Conservation (phyloP, 2,888 invertebrate species). For the Automeris io region DNA sequence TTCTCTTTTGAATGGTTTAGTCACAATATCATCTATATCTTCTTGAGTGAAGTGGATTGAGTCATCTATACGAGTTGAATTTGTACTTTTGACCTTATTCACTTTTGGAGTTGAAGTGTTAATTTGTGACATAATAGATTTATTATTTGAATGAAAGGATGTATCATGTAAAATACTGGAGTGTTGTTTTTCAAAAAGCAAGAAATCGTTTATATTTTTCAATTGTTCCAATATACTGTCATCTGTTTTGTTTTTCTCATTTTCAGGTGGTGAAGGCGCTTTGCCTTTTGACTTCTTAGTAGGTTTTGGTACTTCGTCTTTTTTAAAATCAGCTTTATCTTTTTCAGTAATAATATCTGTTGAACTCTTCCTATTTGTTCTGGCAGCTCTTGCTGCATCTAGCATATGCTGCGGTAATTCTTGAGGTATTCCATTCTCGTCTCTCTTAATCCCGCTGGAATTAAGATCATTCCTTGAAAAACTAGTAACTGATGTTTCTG, state of each 20-base stretch:
- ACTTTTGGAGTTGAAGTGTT: constrained; percentile 73
- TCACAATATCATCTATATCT: constrained; percentile 73
- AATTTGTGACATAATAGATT: constrained; percentile 35
- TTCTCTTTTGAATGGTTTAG: constrained; percentile 66
- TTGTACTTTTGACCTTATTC: constrained; percentile 49
- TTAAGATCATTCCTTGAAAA: constrained; percentile 69
- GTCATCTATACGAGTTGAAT: constrained; percentile 46
- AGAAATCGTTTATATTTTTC: constrained; percentile 56
- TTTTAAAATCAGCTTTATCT: constrained; percentile 44
- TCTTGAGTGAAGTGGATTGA: constrained; percentile 68
- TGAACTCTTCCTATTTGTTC: constrained; percentile 79
- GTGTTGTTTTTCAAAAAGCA: constrained; percentile 60
- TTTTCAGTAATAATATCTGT: constrained; percentile 48
- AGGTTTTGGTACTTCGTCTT: constrained; percentile 49
- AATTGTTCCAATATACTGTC: constrained; percentile 66
- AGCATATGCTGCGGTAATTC: constrained; percentile 84
- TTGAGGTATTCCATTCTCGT: constrained; percentile 79
- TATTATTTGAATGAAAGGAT: constrained; percentile 33
- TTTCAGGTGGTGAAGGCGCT: constrained; percentile 83
- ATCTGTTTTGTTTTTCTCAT: constrained; percentile 65
- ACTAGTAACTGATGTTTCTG: constrained; percentile 42
- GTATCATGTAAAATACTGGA: constrained; percentile 53
- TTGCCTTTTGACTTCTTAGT: constrained; percentile 82
- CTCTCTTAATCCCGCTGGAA: constrained; percentile 78
- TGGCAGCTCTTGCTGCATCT: constrained; percentile 83